phyloP scores from a whole-genome alignment of 2,888 invertebrate species.

The Cotesia congregata region DNA sequence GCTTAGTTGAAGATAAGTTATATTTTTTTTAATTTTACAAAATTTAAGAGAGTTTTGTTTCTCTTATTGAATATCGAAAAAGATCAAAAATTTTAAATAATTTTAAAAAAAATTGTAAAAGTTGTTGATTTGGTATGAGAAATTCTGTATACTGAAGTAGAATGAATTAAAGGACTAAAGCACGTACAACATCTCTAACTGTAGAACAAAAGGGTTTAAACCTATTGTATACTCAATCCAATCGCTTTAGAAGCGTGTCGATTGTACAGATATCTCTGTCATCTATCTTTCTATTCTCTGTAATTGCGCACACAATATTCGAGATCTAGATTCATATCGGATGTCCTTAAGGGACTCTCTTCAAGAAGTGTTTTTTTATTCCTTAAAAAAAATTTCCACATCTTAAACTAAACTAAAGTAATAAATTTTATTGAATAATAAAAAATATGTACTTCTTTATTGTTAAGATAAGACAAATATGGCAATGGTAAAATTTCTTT shows the following conservation, averaged over 20 bases:
- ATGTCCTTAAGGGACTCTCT: neutral
- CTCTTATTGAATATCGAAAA: too few species aligned
- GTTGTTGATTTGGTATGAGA: too few species aligned
- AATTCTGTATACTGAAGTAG: neutral
- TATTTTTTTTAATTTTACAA: too few species aligned
- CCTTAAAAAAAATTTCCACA: neutral
- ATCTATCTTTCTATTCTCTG: neutral
- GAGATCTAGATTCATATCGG: neutral
- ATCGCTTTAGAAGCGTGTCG: conserved; percentile 11
- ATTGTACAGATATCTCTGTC: conserved; percentile 20
- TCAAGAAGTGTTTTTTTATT: conserved; percentile 13
- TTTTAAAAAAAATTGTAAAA: too few species aligned
- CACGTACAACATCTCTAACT: conserved; percentile 13
- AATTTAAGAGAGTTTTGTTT: too few species aligned
- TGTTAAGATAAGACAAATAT: neutral
- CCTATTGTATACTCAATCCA: conserved; percentile 22
- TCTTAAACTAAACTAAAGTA: neutral
- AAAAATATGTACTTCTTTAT: neutral
- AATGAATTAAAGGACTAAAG: neutral
- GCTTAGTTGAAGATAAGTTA: too few species aligned
- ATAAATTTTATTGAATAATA: neutral
- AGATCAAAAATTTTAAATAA: too few species aligned
- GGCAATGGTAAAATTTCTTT: neutral
- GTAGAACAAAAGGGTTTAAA: conserved; percentile 9
- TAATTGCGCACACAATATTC: neutral